Conservation (phyloP, 2,888 invertebrate species). For the Thyatira batis region DNA sequence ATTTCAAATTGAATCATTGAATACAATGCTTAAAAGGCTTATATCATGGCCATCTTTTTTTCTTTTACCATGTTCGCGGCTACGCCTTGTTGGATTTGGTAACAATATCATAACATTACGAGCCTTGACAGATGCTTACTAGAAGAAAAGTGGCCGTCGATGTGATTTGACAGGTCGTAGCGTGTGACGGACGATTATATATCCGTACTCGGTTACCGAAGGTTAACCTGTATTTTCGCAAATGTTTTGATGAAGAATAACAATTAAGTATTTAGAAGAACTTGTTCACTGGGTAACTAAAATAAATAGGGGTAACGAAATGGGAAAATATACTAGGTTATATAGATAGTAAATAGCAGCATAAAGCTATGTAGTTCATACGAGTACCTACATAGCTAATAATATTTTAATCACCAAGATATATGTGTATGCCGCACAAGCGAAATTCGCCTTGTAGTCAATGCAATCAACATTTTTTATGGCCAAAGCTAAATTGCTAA, state of each 20-base stretch:
- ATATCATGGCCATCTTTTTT: slow-evolving; percentile 21
- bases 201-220: not conserved
- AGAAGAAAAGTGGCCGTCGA: not conserved
- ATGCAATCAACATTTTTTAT: not conserved
- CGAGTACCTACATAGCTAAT: not conserved
- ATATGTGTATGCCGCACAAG: no score
- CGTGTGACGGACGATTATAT: not conserved
- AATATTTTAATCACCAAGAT: not conserved
- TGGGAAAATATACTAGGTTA: no score
- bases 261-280: no score
- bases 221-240: not conserved
- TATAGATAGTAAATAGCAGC: no score
- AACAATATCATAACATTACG: not conserved
- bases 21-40: slow-evolving; percentile 15
- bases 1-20: slow-evolving; percentile 19
- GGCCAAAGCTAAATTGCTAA: not conserved
- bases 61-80: not conserved
- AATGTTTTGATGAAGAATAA: not conserved
- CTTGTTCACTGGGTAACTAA: no score
- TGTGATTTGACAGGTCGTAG: not conserved
- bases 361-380: no score
- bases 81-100: not conserved
- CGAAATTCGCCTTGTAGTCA: not conserved
- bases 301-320: no score
- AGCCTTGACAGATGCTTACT: not conserved